Conservation (phyloP, 1,140 invertebrate genomes). For the Maniola jurtina region DNA sequence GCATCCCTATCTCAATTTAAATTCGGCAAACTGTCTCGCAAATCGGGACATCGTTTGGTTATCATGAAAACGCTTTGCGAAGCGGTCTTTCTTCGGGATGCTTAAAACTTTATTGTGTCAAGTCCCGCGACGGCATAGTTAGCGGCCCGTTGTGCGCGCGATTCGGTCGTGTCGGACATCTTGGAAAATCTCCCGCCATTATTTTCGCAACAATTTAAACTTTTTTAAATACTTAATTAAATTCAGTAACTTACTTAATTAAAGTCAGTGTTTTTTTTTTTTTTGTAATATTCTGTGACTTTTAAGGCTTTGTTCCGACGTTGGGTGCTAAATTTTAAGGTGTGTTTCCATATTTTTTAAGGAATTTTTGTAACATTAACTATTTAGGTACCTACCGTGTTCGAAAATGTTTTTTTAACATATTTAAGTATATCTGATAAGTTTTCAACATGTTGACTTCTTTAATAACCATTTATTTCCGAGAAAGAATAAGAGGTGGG, state of each 20-base stretch:
- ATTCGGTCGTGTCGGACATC: conserved; percentile 27
- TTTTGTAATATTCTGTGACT: not conserved
- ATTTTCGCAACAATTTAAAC: conserved; percentile 16
- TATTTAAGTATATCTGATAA: no score
- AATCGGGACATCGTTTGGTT: conserved; percentile 27
- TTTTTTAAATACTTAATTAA: conserved; percentile 9
- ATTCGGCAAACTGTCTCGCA: conserved; percentile 21
- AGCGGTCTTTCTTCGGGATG: conserved; percentile 19
- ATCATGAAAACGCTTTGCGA: conserved; percentile 26
- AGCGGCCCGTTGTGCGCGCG: conserved; percentile 26
- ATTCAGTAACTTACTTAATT: conserved; percentile 10
- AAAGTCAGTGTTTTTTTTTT: conserved; percentile 4
- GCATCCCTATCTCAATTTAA: conserved; percentile 20
- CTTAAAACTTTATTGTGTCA: conserved; percentile 34
- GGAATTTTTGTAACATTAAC: no score
- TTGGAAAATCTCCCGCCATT: conserved; percentile 22
- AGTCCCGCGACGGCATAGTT: conserved; percentile 26
- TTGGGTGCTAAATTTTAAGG: no score
- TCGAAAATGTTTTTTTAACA: no score
- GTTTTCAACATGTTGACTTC: no score
- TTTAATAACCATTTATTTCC: no score
- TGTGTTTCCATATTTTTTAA: no score
- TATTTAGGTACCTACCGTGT: no score
- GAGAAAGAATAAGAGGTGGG: no score
- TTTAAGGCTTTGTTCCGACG: not conserved